These are phyloP conservation scores for Cossypha heuglini DNA, from an alignment of 2,797 vertebrate genomes.

Conservation along the genomic window DNA sequence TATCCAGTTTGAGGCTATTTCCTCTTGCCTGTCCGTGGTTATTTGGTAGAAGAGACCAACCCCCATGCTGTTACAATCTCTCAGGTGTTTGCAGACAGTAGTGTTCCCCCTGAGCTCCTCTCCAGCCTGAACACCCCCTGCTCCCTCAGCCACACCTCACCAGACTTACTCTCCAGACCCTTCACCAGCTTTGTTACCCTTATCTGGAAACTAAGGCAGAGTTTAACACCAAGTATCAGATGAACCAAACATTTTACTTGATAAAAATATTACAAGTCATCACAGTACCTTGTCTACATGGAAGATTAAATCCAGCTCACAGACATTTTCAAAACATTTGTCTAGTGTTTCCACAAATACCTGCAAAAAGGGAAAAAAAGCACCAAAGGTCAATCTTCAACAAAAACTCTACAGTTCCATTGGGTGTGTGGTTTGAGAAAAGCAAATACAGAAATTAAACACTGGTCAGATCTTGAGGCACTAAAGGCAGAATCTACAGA, in stretches of 20 bases:
- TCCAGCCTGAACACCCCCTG: background rate
- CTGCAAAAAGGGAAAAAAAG: conserved; percentile 66
- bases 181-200: background rate
- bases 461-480: background rate
- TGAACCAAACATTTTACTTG: background rate
- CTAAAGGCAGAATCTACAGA: background rate
- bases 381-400: conserved; percentile 8
- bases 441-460: background rate
- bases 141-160: background rate
- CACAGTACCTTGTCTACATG: conserved; percentile 94
- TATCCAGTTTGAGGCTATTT: background rate
- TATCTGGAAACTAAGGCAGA: background rate
- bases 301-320: conserved; percentile 98
- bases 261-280: background rate
- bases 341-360: conserved; percentile 98
- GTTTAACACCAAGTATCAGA: background rate
- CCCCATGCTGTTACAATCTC: background rate
- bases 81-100: background rate
- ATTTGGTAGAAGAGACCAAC: background rate
- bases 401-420: background rate
- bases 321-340: conserved; percentile 99
- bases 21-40: background rate
- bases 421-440: background rate
- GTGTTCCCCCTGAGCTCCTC: rapidly evolving
- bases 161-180: background rate